Percentiles rank a stretch among this genome's conserved stretches.
Conservation (phyloP, 2,888 invertebrate species). For the Heliconius ismenius region DNA sequence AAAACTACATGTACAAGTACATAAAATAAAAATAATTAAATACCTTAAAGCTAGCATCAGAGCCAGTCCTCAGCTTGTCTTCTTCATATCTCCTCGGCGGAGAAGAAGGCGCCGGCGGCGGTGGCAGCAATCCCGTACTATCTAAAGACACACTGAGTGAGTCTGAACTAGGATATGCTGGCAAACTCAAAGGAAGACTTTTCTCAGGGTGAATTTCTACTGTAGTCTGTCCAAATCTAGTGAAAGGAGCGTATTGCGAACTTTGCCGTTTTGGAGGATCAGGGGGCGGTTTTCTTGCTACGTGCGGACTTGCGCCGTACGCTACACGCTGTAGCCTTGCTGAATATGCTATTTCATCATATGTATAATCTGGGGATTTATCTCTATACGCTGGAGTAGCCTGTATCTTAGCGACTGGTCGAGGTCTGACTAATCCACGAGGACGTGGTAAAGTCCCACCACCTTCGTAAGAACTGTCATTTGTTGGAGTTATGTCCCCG, state of each 20-base stretch:
- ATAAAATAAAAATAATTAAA: constrained; percentile 37
- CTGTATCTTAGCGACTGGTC: constrained; percentile 89
- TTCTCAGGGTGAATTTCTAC: constrained; percentile 83
- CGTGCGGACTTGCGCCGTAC: constrained; percentile 86
- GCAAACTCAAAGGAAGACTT: constrained; percentile 82
- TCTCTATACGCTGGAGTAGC: constrained; percentile 80
- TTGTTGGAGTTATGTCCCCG: constrained; percentile 93
- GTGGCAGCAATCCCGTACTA: constrained; percentile 84
- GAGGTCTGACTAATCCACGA: constrained; percentile 88
- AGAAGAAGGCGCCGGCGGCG: constrained; percentile 85
- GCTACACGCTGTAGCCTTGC: constrained; percentile 78
- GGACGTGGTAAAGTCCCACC: constrained; percentile 94
- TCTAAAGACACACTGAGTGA: constrained; percentile 84
- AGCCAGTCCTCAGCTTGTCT: constrained; percentile 84
- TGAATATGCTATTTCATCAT: constrained; percentile 77
- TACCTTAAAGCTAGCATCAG: constrained; percentile 92
- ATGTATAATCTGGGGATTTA: constrained; percentile 74
- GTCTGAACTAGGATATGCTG: constrained; percentile 85
- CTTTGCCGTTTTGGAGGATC: constrained; percentile 90
- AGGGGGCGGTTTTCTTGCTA: constrained; percentile 89
- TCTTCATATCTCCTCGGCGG: constrained; percentile 80
- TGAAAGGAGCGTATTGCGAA: constrained; percentile 77
- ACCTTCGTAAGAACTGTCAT: constrained; percentile 86
- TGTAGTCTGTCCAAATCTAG: constrained; percentile 81
- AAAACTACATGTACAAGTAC: background rate